These are phyloP conservation scores for Syrista parreyssii DNA, from an alignment of 2,888 invertebrate species.

Conservation along the genomic window DNA sequence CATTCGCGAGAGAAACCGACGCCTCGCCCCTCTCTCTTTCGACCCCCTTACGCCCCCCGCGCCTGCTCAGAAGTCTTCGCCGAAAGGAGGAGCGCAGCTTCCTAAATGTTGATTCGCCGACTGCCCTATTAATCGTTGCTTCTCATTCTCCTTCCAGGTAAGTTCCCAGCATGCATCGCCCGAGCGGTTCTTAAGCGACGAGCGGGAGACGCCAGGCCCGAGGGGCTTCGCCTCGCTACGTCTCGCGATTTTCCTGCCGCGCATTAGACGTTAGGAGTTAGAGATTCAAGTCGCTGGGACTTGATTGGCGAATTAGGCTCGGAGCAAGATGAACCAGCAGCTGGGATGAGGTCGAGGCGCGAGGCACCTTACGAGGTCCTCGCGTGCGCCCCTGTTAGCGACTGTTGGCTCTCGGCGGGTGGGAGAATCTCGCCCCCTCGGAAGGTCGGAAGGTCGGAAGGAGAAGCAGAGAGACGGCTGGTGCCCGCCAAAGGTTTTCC, in stretches of 20 bases:
- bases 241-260: not conserved
- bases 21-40: not conserved
- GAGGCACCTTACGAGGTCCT: not conserved
- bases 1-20: slow-evolving; percentile 9
- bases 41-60: too few species aligned
- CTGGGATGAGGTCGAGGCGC: not conserved
- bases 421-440: too few species aligned
- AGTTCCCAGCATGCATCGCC: not conserved
- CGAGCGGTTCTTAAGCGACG: too few species aligned
- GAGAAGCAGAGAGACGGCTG: slow-evolving; percentile 26
- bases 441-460: too few species aligned
- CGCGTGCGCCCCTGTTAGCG: not conserved
- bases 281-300: too few species aligned
- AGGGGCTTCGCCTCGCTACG: not conserved
- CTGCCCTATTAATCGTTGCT: not conserved
- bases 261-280: too few species aligned
- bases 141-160: slow-evolving; percentile 6
- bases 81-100: not conserved
- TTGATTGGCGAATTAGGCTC: not conserved
- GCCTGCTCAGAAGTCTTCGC: not conserved
- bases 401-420: not conserved
- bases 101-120: not conserved
- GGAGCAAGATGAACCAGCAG: not conserved
- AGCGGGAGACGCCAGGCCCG: too few species aligned
- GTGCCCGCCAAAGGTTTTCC: slow-evolving; percentile 64